These are phyloP conservation scores for Cataglyphis rosenhaueri DNA, from an alignment of 2,888 invertebrate species.

Conservation along the genomic window DNA sequence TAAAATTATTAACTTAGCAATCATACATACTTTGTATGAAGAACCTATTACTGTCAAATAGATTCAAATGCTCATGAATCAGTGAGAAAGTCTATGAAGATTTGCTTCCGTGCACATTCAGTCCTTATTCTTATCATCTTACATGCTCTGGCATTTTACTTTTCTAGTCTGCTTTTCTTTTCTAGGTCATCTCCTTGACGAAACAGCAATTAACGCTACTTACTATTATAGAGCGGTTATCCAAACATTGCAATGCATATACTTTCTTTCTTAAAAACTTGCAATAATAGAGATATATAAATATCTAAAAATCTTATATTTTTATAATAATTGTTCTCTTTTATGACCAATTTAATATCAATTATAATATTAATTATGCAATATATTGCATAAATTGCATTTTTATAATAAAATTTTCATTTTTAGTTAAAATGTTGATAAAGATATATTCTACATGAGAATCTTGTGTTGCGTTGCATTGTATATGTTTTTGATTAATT, in stretches of 20 bases:
- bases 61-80: slow-evolving; percentile 48
- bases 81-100: slow-evolving; percentile 82
- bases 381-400: background rate
- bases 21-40: background rate
- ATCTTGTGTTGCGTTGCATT: background rate
- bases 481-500: background rate
- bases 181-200: slow-evolving; percentile 81
- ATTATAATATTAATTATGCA: background rate
- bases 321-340: slow-evolving; percentile 11
- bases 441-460: background rate
- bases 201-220: slow-evolving; percentile 59
- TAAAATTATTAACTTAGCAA: slow-evolving; percentile 30
- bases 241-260: slow-evolving; percentile 48
- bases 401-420: background rate
- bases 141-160: slow-evolving; percentile 82
- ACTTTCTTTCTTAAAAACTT: slow-evolving; percentile 39
- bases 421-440: background rate
- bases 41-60: slow-evolving; percentile 30
- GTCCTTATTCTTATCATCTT: slow-evolving; percentile 77
- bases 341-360: background rate
- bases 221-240: slow-evolving; percentile 32
- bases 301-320: background rate
- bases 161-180: slow-evolving; percentile 82
- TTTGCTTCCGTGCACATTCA: slow-evolving; percentile 84
- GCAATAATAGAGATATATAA: background rate